These are phyloP conservation scores for Helobdella robusta DNA, from an alignment of 2,888 invertebrate genomes.

Conservation along the genomic window DNA sequence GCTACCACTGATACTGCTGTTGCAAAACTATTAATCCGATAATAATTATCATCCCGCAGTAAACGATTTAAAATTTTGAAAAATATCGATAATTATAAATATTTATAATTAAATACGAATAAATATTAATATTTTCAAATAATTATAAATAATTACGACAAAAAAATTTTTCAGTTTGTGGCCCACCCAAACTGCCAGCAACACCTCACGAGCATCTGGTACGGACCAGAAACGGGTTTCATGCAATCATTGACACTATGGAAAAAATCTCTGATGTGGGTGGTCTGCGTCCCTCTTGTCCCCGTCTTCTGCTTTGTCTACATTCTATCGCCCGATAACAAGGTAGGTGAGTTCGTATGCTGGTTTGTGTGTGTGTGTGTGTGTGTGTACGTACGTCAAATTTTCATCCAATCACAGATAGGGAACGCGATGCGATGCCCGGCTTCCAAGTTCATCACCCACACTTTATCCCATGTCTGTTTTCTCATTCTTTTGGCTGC, in stretches of 20 bases:
- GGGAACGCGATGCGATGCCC: constrained; percentile 54
- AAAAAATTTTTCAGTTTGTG: constrained; percentile 58
- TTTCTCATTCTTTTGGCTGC: constrained; percentile 61
- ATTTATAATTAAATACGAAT: no score
- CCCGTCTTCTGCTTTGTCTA: constrained; percentile 46
- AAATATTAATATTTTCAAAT: no score
- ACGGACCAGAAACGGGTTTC: constrained; percentile 59
- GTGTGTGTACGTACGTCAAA: background rate
- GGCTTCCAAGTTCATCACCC: constrained; percentile 64
- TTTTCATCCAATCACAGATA: constrained; percentile 38
- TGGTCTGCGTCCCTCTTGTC: constrained; percentile 30
- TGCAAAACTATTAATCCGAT: no score
- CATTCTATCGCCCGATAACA: constrained; percentile 46
- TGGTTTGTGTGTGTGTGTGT: no score
- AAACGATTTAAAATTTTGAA: no score
- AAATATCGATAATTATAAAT: no score
- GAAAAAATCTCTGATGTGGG: constrained; percentile 46
- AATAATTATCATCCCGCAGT: background rate
- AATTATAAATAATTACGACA: no score
- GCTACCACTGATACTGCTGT: no score
- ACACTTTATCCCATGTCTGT: constrained; percentile 59
- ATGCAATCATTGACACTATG: constrained; percentile 50
- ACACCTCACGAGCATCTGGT: constrained; percentile 60
- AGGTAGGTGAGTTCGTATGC: no score
- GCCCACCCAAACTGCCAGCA: constrained; percentile 68